Conservation (phyloP, 2,113 vertebrate genomes). For the Cranoglanis bouderius region DNA sequence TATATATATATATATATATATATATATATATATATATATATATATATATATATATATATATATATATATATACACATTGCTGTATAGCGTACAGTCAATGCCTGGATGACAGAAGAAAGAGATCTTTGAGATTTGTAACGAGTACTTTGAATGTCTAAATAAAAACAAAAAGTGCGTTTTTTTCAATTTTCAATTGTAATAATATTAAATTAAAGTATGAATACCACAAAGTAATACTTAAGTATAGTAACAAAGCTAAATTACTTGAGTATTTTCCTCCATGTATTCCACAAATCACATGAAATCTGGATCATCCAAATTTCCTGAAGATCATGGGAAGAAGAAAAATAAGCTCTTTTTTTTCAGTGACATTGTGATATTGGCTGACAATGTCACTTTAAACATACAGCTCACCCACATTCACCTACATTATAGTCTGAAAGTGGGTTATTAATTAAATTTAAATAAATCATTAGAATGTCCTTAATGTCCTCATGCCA, state of each 20-base stretch:
- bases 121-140: too few relatives aligned
- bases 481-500: slow-evolving; percentile 7
- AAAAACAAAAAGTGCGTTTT: not conserved
- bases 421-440: slow-evolving; percentile 19
- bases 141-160: not conserved
- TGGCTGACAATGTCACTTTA: not conserved
- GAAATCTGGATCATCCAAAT: not conserved
- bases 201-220: not conserved
- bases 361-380: not conserved
- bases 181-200: not conserved
- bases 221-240: not conserved
- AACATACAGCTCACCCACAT: not conserved
- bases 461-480: not conserved
- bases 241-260: not conserved
- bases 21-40: too few relatives aligned
- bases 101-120: not conserved
- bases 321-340: not conserved
- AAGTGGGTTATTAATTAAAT: slow-evolving; percentile 24
- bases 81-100: not conserved
- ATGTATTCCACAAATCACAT: not conserved
- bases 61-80: too few relatives aligned
- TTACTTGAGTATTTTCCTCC: not conserved
- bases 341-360: not conserved
- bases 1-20: too few relatives aligned
- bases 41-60: too few relatives aligned